Evolutionary conservation across 2,888 invertebrate genomes (phyloP).

Genomic region (Uropetala carovei): DNA sequence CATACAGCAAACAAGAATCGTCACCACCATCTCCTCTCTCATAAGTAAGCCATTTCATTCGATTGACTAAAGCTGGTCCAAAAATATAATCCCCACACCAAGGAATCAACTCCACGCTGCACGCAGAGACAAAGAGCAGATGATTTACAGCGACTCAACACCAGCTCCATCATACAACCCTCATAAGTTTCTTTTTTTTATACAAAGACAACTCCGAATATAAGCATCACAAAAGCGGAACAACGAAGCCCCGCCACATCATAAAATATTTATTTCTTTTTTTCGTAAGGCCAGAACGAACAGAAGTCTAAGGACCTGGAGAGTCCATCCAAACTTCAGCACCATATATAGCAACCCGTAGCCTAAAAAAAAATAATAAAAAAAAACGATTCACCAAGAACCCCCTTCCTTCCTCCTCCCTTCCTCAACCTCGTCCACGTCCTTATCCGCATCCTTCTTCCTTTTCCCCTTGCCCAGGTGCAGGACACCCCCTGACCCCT

Average conservation of each 20-base stretch:
- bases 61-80: constrained; percentile 18
- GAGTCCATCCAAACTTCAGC: not conserved
- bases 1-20: constrained; percentile 13
- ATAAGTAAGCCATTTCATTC: not conserved
- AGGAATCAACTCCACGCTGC: constrained; percentile 13
- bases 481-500: constrained; percentile 48
- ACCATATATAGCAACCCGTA: not conserved
- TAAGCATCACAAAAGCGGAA: constrained; percentile 45
- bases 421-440: constrained; percentile 48
- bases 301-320: not conserved
- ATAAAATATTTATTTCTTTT: constrained; percentile 32
- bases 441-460: constrained; percentile 56
- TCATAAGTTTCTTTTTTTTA: not conserved
- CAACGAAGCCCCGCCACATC: constrained; percentile 46
- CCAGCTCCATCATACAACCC: constrained; percentile 35
- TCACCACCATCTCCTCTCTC: not conserved
- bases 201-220: not conserved
- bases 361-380: not conserved
- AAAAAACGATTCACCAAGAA: constrained; percentile 35
- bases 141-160: constrained; percentile 41
- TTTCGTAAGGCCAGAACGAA: constrained; percentile 47
- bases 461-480: constrained; percentile 60
- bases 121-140: constrained; percentile 24
- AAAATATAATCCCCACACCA: constrained; percentile 46
- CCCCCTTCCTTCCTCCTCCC: constrained; percentile 41